Evolutionary conservation across 2,113 vertebrate genomes (phyloP).

Genomic region (Cynocephalus volans): DNA sequence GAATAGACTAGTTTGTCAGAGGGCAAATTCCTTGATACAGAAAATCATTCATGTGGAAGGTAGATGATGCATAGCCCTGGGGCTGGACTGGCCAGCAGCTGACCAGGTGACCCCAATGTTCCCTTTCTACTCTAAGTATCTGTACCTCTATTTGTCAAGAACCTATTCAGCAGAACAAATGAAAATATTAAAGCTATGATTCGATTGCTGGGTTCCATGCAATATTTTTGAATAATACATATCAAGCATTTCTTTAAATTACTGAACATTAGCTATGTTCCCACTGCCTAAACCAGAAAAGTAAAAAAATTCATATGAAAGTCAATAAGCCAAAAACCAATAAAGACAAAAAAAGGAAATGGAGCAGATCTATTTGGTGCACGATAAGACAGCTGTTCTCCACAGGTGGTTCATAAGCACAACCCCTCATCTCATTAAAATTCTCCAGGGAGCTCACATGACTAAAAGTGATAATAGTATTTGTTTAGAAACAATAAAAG

Average conservation of each 20-base stretch:
- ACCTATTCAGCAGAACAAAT: background rate
- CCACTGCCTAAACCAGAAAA: background rate
- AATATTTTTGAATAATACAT: background rate
- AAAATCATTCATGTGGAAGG: background rate
- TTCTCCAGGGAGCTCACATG: background rate
- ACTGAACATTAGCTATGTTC: background rate
- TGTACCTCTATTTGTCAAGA: background rate
- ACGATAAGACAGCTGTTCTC: background rate
- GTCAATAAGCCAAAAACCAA: background rate
- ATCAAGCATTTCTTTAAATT: background rate
- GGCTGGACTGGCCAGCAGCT: no score
- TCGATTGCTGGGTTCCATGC: background rate
- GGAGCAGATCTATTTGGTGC: background rate
- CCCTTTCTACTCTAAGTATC: background rate
- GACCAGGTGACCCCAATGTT: background rate
- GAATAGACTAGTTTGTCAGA: background rate
- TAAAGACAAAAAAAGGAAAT: background rate
- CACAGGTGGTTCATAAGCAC: background rate
- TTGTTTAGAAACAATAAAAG: background rate
- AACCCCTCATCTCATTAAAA: background rate
- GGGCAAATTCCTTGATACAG: background rate
- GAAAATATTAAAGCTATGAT: background rate
- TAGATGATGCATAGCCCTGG: background rate
- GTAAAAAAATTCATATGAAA: background rate
- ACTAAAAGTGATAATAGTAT: background rate